phyloP scores from a whole-genome alignment of 2,888 invertebrate genomes.

The Heteromyza rotundicornis region DNA sequence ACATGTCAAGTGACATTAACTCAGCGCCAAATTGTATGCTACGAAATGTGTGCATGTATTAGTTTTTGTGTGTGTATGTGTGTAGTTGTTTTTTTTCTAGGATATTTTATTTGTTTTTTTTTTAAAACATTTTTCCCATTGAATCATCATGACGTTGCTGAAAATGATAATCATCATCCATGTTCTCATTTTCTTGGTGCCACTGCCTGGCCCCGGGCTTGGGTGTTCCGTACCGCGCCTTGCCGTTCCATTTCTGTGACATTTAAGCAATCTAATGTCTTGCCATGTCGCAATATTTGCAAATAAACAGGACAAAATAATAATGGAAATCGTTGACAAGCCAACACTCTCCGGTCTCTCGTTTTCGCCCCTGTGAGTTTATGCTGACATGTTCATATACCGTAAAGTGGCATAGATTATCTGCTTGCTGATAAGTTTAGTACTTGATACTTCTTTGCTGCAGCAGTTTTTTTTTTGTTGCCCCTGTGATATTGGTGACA shows the following conservation, averaged over 20 bases:
- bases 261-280: slow-evolving; percentile 17
- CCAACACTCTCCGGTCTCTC: background rate
- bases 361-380: background rate
- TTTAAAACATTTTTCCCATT: too few relatives aligned
- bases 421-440: slow-evolving; percentile 17
- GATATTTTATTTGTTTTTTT: background rate
- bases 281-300: slow-evolving; percentile 14
- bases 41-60: slow-evolving; percentile 5
- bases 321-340: slow-evolving; percentile 18
- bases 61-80: slow-evolving; percentile 16
- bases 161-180: too few relatives aligned
- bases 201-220: too few relatives aligned
- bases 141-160: too few relatives aligned
- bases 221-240: too few relatives aligned
- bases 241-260: slow-evolving; percentile 10
- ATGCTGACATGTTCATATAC: too few relatives aligned
- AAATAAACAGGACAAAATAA: slow-evolving; percentile 7
- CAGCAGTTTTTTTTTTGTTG: background rate
- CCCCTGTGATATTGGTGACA: too few relatives aligned
- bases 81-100: slow-evolving; percentile 11
- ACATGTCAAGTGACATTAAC: slow-evolving; percentile 59
- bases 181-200: too few relatives aligned
- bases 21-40: slow-evolving; percentile 47
- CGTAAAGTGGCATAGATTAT: slow-evolving; percentile 25
- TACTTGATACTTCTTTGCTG: slow-evolving; percentile 1